Percentiles rank a stretch among this genome's conserved stretches.
Evolutionary conservation across 1,140 invertebrate genomes (phyloP).

Genomic region (Chlorops oryzae): DNA sequence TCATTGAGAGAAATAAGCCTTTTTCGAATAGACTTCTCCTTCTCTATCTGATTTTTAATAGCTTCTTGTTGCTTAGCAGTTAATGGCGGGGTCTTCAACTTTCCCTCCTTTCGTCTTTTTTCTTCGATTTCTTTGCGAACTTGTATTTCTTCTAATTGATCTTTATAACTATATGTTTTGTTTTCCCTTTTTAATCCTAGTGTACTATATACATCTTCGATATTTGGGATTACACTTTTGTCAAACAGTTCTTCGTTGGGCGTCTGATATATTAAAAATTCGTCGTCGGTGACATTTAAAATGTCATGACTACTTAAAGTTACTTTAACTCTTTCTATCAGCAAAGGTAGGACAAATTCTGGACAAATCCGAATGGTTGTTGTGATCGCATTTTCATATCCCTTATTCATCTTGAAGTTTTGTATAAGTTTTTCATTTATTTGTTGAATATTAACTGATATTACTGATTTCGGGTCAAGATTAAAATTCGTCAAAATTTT

Average conservation of each 20-base stretch:
- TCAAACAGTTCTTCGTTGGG: constrained; percentile 89
- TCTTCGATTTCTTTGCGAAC: constrained; percentile 87
- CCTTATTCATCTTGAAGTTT: constrained; percentile 27
- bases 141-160: constrained; percentile 91
- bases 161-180: constrained; percentile 95
- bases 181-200: constrained; percentile 81
- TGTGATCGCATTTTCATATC: constrained; percentile 60
- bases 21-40: constrained; percentile 72
- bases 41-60: constrained; percentile 77
- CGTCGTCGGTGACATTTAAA: constrained; percentile 70
- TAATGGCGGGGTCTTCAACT: constrained; percentile 63
- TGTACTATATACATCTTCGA: constrained; percentile 64
- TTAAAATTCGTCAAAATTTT: constrained; percentile 25
- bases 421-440: constrained; percentile 28
- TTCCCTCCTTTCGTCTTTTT: constrained; percentile 77
- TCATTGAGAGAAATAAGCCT: constrained; percentile 53
- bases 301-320: constrained; percentile 63
- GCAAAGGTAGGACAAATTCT: constrained; percentile 56
- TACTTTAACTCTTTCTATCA: constrained; percentile 52
- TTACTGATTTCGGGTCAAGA: constrained; percentile 27
- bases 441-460: constrained; percentile 22
- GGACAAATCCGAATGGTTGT: constrained; percentile 61
- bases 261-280: constrained; percentile 83
- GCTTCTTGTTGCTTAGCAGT: constrained; percentile 91
- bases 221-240: constrained; percentile 76